Percentiles rank a stretch among this genome's conserved stretches.
Evolutionary conservation across 2,797 vertebrate genomes (phyloP).

Genomic region (Phoeniculus purpureus): DNA sequence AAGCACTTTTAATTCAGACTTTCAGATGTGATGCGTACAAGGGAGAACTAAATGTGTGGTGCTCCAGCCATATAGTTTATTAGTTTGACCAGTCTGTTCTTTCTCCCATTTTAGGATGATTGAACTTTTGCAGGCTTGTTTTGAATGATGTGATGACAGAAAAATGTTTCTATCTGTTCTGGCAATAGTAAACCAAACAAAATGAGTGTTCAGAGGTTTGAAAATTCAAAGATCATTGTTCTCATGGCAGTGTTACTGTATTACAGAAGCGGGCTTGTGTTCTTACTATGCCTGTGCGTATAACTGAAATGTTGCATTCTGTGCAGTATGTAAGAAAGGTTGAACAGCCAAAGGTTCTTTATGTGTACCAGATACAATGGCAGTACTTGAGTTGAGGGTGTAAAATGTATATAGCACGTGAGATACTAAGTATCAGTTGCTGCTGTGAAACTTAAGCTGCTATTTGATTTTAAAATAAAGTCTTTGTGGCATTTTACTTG

Average conservation of each 20-base stretch:
- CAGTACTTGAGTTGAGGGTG: neutral
- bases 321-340: neutral
- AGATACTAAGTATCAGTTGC: neutral
- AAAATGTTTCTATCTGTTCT: conserved; percentile 39
- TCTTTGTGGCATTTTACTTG: neutral
- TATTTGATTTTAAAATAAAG: conserved; percentile 40
- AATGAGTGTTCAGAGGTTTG: conserved; percentile 11
- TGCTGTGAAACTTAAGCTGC: neutral
- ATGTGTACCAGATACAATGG: neutral
- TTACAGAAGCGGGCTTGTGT: conserved; percentile 29
- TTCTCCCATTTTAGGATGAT: conserved; percentile 10
- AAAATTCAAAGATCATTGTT: conserved; percentile 46
- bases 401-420: neutral
- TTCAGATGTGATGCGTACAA: neutral
- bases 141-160: conserved; percentile 36
- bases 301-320: neutral
- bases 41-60: neutral
- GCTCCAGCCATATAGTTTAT: neutral
- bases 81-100: neutral
- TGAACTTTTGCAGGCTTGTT: neutral
- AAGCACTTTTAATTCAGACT: neutral
- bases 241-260: neutral
- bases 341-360: neutral
- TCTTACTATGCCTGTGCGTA: neutral
- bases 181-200: conserved; percentile 20